Percentiles rank a stretch among this genome's conserved stretches.
Evolutionary conservation across 2,888 invertebrate genomes (phyloP).

Genomic region (Eugnorisma glareosa): DNA sequence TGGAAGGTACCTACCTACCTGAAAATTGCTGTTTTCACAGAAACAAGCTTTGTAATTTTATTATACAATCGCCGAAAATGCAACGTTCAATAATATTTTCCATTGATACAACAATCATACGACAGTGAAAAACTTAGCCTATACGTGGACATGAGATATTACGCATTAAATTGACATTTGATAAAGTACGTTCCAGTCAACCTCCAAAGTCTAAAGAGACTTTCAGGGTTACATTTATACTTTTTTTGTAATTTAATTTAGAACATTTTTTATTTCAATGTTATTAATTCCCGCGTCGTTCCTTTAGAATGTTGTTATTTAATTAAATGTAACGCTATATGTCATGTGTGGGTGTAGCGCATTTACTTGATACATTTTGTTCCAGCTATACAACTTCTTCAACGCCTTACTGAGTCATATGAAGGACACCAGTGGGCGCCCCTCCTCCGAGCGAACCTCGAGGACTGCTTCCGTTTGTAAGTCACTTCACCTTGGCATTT

Average conservation of each 20-base stretch:
- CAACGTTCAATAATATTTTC: too few relatives aligned
- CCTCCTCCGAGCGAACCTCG: slow-evolving; percentile 92
- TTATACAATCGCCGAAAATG: too few relatives aligned
- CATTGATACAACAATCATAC: neutral
- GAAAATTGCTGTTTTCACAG: neutral
- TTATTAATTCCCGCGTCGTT: slow-evolving; percentile 30
- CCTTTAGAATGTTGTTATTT: slow-evolving; percentile 39
- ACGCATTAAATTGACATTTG: slow-evolving; percentile 11
- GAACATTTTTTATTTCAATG: slow-evolving; percentile 24
- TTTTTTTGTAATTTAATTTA: slow-evolving; percentile 24
- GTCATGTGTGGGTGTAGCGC: slow-evolving; percentile 11
- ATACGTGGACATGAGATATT: neutral
- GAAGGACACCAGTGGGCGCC: slow-evolving; percentile 92
- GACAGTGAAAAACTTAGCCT: neutral
- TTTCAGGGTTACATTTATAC: slow-evolving; percentile 3
- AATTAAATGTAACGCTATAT: slow-evolving; percentile 37
- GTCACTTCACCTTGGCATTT: slow-evolving; percentile 70
- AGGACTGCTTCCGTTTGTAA: slow-evolving; percentile 92
- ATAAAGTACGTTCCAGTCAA: slow-evolving; percentile 2
- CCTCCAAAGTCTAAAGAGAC: slow-evolving; percentile 9
- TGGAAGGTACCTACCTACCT: neutral
- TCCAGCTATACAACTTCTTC: slow-evolving; percentile 98
- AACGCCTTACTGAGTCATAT: slow-evolving; percentile 97
- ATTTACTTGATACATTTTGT: slow-evolving; percentile 73
- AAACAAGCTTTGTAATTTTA: neutral